phyloP scores from a whole-genome alignment of 2,797 vertebrate genomes.

The Esox lucius region DNA sequence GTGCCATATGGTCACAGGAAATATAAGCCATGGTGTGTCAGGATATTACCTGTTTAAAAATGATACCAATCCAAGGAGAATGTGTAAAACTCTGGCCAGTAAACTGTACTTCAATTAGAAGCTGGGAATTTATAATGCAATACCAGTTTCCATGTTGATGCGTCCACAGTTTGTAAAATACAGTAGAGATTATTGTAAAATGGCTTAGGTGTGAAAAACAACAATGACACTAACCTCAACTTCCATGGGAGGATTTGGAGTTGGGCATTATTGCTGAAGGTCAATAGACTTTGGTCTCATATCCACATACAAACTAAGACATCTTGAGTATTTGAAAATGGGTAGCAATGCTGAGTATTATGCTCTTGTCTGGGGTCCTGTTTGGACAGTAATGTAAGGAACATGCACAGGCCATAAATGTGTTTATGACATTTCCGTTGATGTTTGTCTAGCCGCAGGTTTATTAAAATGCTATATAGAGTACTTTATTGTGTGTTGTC shows the following conservation, averaged over 20 bases:
- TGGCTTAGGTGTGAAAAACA: background rate
- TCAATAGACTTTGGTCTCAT: background rate
- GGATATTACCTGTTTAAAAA: background rate
- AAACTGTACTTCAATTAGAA: background rate
- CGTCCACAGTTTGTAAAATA: background rate
- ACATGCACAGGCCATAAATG: background rate
- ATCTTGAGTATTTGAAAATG: constrained; percentile 45
- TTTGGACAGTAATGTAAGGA: background rate
- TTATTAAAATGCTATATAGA: background rate
- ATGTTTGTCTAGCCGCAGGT: background rate
- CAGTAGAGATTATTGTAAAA: background rate
- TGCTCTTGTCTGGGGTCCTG: background rate
- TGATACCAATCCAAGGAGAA: background rate
- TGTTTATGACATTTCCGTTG: background rate
- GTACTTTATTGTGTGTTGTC: background rate
- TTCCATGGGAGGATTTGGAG: background rate
- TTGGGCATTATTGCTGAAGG: background rate
- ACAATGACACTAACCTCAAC: background rate
- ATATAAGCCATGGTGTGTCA: background rate
- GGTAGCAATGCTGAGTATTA: constrained; percentile 35
- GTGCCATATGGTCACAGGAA: background rate
- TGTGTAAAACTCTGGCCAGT: background rate
- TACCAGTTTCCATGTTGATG: no score
- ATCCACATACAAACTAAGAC: constrained; percentile 26
- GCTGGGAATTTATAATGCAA: background rate